Evolutionary conservation across 2,888 invertebrate genomes (phyloP).

Genomic region (Dryadula phaetusa): DNA sequence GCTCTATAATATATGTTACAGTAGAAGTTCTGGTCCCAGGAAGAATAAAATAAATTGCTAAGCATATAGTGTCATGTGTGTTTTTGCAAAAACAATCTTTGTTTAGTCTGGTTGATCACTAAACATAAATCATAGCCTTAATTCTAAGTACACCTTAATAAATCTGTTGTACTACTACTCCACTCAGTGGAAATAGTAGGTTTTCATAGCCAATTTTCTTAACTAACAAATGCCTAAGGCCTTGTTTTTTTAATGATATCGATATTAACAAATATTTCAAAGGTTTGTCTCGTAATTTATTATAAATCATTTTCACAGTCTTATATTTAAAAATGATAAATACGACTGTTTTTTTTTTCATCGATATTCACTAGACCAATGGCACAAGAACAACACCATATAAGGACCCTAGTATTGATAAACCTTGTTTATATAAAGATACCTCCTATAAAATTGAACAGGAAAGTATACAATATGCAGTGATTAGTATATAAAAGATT

Average conservation of each 20-base stretch:
- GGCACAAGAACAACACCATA: slow-evolving; percentile 13
- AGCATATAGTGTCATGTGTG: not conserved
- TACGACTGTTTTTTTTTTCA: not conserved
- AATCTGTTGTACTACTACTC: not conserved
- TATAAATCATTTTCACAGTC: not conserved
- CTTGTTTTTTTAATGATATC: not conserved
- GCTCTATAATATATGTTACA: not conserved
- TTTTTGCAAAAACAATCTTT: not conserved
- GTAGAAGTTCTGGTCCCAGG: slow-evolving; percentile 4
- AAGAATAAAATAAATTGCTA: not conserved
- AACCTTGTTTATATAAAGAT: not conserved
- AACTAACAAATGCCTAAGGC: not conserved
- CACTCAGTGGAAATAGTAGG: slow-evolving; percentile 16
- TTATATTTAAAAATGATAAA: slow-evolving; percentile 18
- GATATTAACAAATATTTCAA: not conserved
- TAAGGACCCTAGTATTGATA: not conserved
- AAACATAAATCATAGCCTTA: slow-evolving; percentile 21
- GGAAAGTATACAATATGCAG: too few species aligned
- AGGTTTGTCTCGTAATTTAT: not conserved
- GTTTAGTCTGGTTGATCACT: not conserved
- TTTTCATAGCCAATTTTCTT: slow-evolving; percentile 20
- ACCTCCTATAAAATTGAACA: not conserved
- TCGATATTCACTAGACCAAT: slow-evolving; percentile 17
- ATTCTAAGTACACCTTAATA: slow-evolving; percentile 11
- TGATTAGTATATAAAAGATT: too few species aligned